Base-by-base conservation (phyloP, 2,113 vertebrate species). In the Megaceryle maxima region DNA sequence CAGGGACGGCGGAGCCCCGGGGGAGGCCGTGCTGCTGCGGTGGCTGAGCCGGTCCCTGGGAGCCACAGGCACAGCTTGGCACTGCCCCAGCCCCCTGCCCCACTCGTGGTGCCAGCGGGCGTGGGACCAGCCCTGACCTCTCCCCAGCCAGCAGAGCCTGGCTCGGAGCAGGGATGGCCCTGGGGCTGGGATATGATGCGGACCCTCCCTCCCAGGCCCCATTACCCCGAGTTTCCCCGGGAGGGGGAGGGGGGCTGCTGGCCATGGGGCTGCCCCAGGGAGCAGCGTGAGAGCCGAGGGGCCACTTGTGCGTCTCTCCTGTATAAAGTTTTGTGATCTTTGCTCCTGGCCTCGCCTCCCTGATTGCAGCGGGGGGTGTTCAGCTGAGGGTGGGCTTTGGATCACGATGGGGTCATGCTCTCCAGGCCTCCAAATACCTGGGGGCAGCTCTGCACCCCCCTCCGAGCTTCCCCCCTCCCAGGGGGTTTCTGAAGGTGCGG, bases 311-410 rank as follows among this genome's bases (percentile, higher is more conserved):
- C 35, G 62, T 93, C 88, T 76, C 69, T 87, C 66, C 63, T 96
- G 81, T 94, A 94, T 96, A 97, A 97, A 96, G 90, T 96, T 97
- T 90, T 94, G 85, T 91, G 94, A 91, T 50, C 84, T 96, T 95
- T 91, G 16, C 41, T 89, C 31, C 16, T 72, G 84, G 31, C 16
- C 11, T 41, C 0, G 4, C 2, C 25, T 92, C 51, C 0, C 0
- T 92, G 50, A 59, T 24, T 84, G 44, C 26, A 7, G 11, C 1
- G 0, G 0, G 46, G 28, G 3, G 43, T 25, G 35, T 6, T 60
- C 33, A 0, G 1, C 20, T 1, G 0, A 10, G 8, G 2, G 8
- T 60, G 46, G n/a, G 20, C 21, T 73, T 13, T 1, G 1, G 26
- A 10, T 15, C 16, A 12, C 9, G 12, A 16, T 1, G 0, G 20